Base-by-base conservation (phyloP, 2,888 invertebrate genomes). In the Lepeophtheirus nordmannii region DNA sequence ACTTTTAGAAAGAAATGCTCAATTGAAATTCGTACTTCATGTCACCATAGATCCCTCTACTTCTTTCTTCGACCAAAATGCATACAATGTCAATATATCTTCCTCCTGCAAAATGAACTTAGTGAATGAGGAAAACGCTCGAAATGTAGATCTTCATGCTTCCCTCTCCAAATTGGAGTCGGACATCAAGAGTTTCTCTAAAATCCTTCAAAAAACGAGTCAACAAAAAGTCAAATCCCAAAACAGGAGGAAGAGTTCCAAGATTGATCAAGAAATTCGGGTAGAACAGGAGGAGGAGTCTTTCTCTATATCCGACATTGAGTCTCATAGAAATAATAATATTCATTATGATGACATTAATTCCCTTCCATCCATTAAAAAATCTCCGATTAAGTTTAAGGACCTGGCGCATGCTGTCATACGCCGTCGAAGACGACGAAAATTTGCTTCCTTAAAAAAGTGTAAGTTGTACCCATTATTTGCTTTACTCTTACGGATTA, bases 101-200 rank as follows among this genome's bases (percentile, higher is more conserved):
- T n/a, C 53, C 8, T 17, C n/a, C 17, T 46, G 2, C 53, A 46
- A 8, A n/a, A 46, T 46, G 53, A 46, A 17, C 17, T 17, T 46
- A 14, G 17, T 46, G 53, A 17, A 46, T 17, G 53, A 46, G n/a
- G 53, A 46, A 46, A 46, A 46, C 17, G 53, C 53, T n/a, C 17
- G 53, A 14, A 46, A 46, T 46, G 8, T 46, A 8, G 53, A 46
- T 46, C 53, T 46, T 8, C 53, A 17, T n/a, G 53, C 53, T 8
- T 46, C 53, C 17, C 53, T 46, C 53, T 46, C 53, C 14, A 46
- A 46, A 17, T 17, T 46, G 53, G 53, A 46, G 53, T 46, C 53
- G 2, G 53, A 46, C 17, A 46, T 46, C 17, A 46, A 46, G 53
- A 46, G 53, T 17, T 46, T 46, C 53, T 46, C 53, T 46, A 46